Percentiles rank a stretch among this genome's conserved stretches.
Conservation (phyloP, 2,797 vertebrate species). For the Artibeus jamaicensis region DNA sequence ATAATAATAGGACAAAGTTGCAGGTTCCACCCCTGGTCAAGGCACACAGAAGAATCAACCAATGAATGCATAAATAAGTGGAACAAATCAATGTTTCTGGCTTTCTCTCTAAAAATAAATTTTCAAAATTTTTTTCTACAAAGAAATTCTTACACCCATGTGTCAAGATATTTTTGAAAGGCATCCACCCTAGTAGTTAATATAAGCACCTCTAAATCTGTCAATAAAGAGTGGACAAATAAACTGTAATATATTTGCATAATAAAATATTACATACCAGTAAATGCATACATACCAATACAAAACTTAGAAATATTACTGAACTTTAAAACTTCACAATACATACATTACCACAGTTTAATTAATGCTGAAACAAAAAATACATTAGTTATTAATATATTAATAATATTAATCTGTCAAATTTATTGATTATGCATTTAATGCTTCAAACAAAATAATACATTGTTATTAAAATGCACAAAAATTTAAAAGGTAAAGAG, state of each 20-base stretch:
- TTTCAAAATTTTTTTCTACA: too few relatives aligned
- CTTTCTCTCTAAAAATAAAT: too few relatives aligned
- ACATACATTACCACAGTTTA: neutral
- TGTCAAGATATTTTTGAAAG: neutral
- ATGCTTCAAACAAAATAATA: neutral
- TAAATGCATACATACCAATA: neutral
- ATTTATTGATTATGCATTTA: neutral
- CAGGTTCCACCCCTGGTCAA: neutral
- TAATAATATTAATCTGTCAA: too few relatives aligned
- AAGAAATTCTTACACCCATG: neutral
- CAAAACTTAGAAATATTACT: neutral
- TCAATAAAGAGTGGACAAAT: neutral
- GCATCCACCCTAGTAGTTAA: neutral
- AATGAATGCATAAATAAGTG: neutral
- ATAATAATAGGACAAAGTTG: neutral
- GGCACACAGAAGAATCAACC: neutral
- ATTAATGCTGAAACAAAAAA: neutral
- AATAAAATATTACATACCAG: neutral
- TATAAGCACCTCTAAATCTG: slow-evolving; percentile 15
- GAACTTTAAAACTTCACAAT: neutral
- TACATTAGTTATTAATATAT: neutral
- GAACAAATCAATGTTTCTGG: too few relatives aligned
- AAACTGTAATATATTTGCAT: neutral
- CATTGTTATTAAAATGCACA: neutral
- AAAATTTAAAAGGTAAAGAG: slow-evolving; percentile 12